Evolutionary conservation across 2,888 invertebrate species (phyloP).

Genomic region (Acanthoscelides obtectus): DNA sequence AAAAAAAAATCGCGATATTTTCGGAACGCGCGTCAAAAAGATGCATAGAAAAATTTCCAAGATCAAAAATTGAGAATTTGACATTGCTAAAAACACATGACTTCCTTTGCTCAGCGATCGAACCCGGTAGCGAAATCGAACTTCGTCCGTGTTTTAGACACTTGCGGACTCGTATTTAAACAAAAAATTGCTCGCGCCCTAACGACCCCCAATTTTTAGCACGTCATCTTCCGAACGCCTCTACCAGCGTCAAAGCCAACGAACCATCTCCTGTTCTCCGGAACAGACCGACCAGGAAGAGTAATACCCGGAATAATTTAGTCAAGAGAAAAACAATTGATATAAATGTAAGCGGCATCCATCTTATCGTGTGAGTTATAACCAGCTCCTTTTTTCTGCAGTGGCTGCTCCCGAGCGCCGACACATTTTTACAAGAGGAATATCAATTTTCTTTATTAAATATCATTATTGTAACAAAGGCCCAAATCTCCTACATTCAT

Average conservation of each 20-base stretch:
- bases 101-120: too few relatives aligned
- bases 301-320: conserved; percentile 16
- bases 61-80: too few relatives aligned
- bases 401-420: conserved; percentile 29
- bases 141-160: too few relatives aligned
- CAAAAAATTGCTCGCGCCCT: not conserved
- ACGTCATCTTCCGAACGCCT: not conserved
- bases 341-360: conserved; percentile 31
- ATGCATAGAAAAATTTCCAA: too few relatives aligned
- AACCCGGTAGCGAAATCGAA: too few relatives aligned
- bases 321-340: conserved; percentile 27
- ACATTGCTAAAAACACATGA: too few relatives aligned
- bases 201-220: not conserved
- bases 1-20: too few relatives aligned
- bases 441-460: conserved; percentile 40
- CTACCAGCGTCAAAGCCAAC: not conserved
- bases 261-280: not conserved
- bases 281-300: conserved; percentile 5
- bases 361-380: conserved; percentile 30
- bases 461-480: conserved; percentile 36
- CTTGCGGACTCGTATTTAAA: too few relatives aligned
- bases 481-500: conserved; percentile 31
- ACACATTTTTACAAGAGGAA: conserved; percentile 34
- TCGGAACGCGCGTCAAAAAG: too few relatives aligned
- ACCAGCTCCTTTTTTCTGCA: conserved; percentile 19